A percentile compares a stretch with the other conserved stretches of the same genome.
Conservation (phyloP, 2,888 invertebrate genomes). For the Trissolcus japonicus region DNA sequence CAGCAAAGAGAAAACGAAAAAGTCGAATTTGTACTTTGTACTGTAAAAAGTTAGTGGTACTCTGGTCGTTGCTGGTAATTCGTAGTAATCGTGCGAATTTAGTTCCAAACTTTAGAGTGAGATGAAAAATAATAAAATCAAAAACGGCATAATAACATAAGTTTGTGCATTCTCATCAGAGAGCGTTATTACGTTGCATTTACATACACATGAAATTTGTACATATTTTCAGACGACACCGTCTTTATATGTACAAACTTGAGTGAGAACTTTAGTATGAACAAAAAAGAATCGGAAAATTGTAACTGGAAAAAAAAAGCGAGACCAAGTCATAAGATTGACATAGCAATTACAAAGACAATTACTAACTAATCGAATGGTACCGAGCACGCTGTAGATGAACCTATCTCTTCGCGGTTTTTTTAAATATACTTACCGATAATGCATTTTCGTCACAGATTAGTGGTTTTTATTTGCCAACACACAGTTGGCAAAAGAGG, state of each 20-base stretch:
- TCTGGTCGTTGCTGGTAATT: conserved; percentile 68
- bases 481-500: background rate
- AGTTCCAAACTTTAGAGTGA: conserved; percentile 32
- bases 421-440: conserved; percentile 6
- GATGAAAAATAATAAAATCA: conserved; percentile 1
- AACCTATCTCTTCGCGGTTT: background rate
- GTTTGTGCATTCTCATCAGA: conserved; percentile 35
- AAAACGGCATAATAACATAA: conserved; percentile 29
- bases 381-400: background rate
- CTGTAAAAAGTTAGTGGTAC: conserved; percentile 75
- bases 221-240: conserved; percentile 52
- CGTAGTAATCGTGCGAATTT: conserved; percentile 55
- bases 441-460: conserved; percentile 12
- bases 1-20: conserved; percentile 45
- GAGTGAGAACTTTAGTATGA: conserved; percentile 51
- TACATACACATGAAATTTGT: conserved; percentile 50
- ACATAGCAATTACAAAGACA: background rate
- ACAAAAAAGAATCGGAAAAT: conserved; percentile 17
- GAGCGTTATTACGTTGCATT: conserved; percentile 57
- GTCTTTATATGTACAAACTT: conserved; percentile 43
- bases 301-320: conserved; percentile 3
- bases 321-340: background rate
- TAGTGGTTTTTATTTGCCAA: background rate
- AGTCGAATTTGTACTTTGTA: conserved; percentile 74
- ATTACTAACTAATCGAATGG: background rate